phyloP scores from a whole-genome alignment of 2,888 invertebrate species.

The Patella caerulea region DNA sequence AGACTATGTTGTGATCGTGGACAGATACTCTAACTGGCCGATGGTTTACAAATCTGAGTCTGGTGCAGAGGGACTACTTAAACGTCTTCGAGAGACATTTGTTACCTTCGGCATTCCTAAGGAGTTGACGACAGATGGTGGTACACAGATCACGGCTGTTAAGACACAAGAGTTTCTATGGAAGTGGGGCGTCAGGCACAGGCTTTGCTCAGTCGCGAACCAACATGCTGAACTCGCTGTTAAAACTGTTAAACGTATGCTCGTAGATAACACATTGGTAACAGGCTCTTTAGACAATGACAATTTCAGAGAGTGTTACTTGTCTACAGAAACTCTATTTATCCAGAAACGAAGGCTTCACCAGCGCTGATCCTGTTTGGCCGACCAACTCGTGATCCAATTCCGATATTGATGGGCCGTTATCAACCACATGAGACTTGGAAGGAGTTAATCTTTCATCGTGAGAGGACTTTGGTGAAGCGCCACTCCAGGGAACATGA shows the following conservation, averaged over 20 bases:
- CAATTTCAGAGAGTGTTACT: conserved; percentile 39
- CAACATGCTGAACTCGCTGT: conserved; percentile 39
- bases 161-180: conserved; percentile 35
- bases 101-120: conserved; percentile 38
- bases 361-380: conserved; percentile 44
- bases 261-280: conserved; percentile 35
- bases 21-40: conserved; percentile 41
- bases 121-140: conserved; percentile 38
- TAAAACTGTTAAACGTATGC: conserved; percentile 41
- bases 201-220: conserved; percentile 40
- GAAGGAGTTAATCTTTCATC: conserved; percentile 25
- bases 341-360: conserved; percentile 39
- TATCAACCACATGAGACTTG: conserved; percentile 37
- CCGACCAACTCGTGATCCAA: conserved; percentile 35
- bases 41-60: conserved; percentile 31
- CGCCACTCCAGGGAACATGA: conserved; percentile 33
- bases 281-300: conserved; percentile 32
- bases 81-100: conserved; percentile 34
- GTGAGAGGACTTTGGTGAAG: conserved; percentile 31
- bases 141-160: conserved; percentile 37
- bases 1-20: conserved; percentile 40
- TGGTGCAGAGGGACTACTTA: conserved; percentile 35
- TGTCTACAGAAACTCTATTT: conserved; percentile 35
- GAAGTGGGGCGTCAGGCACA: conserved; percentile 36
- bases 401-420: conserved; percentile 33